phyloP scores from a whole-genome alignment of 1,140 invertebrate genomes.

The Drosophila dunni region DNA sequence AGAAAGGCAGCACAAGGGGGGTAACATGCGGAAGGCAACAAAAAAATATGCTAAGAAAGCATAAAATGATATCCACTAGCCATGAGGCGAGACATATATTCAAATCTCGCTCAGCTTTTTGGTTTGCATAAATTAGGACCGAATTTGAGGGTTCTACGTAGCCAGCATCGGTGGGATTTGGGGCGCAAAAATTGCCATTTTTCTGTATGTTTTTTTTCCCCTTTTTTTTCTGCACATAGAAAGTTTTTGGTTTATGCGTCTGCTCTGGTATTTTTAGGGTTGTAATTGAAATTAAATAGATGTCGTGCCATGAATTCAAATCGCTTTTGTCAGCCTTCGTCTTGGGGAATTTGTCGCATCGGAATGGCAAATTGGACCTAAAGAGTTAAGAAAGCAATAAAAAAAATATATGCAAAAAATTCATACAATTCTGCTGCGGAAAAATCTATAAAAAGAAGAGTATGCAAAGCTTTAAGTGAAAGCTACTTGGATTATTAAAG shows the following conservation, averaged over 20 bases:
- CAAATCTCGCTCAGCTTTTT: constrained; percentile 66
- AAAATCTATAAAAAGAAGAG: constrained; percentile 1
- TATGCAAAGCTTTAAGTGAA: not conserved
- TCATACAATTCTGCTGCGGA: not conserved
- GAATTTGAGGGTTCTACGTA: constrained; percentile 36
- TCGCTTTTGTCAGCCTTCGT: constrained; percentile 38
- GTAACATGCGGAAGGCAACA: constrained; percentile 10
- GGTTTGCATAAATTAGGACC: constrained; percentile 79
- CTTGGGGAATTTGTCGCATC: constrained; percentile 25
- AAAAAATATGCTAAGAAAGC: constrained; percentile 82
- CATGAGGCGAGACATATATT: constrained; percentile 36
- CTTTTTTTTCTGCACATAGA: constrained; percentile 27
- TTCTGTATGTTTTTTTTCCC: constrained; percentile 22
- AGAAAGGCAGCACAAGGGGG: not conserved
- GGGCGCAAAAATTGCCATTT: constrained; percentile 68
- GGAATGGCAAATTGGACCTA: constrained; percentile 36
- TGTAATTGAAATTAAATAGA: constrained; percentile 83
- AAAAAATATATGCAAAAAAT: constrained; percentile 14
- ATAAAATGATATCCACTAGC: constrained; percentile 77
- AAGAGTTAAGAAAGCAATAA: constrained; percentile 48
- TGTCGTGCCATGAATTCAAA: constrained; percentile 81
- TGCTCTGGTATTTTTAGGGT: constrained; percentile 75
- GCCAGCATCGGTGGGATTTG: constrained; percentile 43
- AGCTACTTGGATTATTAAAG: not conserved
- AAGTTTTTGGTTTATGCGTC: constrained; percentile 74